Base-by-base conservation (phyloP, 2,113 vertebrate genomes). In the Sinocyclocheilus anshuiensis region DNA sequence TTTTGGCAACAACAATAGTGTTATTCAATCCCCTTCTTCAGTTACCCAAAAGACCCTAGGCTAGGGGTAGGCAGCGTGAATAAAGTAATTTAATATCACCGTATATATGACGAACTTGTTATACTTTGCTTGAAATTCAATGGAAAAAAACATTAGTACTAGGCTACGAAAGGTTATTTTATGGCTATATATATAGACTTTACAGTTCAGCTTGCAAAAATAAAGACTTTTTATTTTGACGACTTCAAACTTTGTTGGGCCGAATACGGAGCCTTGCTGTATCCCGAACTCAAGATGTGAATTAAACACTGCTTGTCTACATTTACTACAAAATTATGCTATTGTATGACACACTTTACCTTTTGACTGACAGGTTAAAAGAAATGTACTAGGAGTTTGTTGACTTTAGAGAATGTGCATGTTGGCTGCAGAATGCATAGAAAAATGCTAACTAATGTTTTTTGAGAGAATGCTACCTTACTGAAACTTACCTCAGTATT, bases 1-100 rank as follows among this genome's bases (percentile, higher is more conserved):
- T 55, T 59, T 78, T 59, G 48, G 15, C n/a, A 29, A 29, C 48
- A 55, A 55, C 3, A 77, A 53, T 77, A 22, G 76, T n/a, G 76
- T 36, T 36, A 72, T 77, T 77, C 45, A 77, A 29, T 26, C 48
- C 48, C 24, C 24, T 77, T 77, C 48, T 77, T 77, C 50, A 29
- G 48, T 29, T 26, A 6, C 29, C 45, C 48, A 55, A 29, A 26
- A 55, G 15, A 53, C 69, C 36, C 36, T 72, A 72, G 69, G 69
- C 36, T 72, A 72, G 69, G 69, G 75, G 7, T 33, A 26, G 48
- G 26, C 26, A 33, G 16, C 11, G 57, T 77, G 24, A 77, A 20
- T 8, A 26, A 22, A 42, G 36, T 42, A 22, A 72, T n/a, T 72
- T 22, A 11, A 42, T 72, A 72, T 42, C 33, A 72, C 9, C 0